These are phyloP conservation scores for Pemphredon lugubris DNA, from an alignment of 2,888 invertebrate genomes.

Conservation along the genomic window DNA sequence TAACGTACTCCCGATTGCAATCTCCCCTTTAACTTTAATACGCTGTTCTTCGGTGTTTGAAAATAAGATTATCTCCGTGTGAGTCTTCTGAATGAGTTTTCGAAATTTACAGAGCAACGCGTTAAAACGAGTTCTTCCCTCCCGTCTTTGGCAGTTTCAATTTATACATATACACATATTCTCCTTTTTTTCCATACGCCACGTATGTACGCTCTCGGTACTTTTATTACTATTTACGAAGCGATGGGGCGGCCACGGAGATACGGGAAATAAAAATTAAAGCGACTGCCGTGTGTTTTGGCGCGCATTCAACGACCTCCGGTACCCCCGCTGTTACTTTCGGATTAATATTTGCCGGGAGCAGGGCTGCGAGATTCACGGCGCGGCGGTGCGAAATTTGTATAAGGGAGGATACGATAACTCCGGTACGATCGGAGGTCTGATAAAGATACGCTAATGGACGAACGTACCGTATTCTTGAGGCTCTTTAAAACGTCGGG, in stretches of 20 bases:
- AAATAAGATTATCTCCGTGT: slow-evolving; percentile 14
- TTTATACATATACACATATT: no score
- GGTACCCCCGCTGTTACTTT: slow-evolving; percentile 37
- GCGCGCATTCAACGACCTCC: slow-evolving; percentile 68
- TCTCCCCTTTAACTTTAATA: slow-evolving; percentile 14
- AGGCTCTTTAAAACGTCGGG: no score
- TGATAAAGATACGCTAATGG: no score
- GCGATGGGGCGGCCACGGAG: slow-evolving; percentile 22
- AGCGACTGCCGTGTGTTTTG: slow-evolving; percentile 65
- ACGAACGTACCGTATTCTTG: no score
- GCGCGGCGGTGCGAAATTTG: no score
- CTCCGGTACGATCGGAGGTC: no score
- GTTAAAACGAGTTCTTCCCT: slow-evolving; percentile 19
- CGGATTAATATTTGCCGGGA: slow-evolving; percentile 46
- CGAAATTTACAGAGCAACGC: slow-evolving; percentile 40
- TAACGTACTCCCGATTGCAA: slow-evolving; percentile 15
- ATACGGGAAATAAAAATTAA: slow-evolving; percentile 54
- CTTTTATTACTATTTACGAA: slow-evolving; percentile 69
- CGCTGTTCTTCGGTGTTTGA: slow-evolving; percentile 20
- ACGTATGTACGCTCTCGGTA: slow-evolving; percentile 38
- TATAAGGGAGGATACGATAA: no score
- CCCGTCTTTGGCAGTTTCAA: slow-evolving; percentile 60
- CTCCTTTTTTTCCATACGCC: no score
- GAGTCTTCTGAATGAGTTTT: background rate
- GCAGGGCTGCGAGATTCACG: background rate